These are phyloP conservation scores for Temnopleurus reevesii DNA, from an alignment of 53 echinoderm and acorn worm species.

Conservation along the genomic window DNA sequence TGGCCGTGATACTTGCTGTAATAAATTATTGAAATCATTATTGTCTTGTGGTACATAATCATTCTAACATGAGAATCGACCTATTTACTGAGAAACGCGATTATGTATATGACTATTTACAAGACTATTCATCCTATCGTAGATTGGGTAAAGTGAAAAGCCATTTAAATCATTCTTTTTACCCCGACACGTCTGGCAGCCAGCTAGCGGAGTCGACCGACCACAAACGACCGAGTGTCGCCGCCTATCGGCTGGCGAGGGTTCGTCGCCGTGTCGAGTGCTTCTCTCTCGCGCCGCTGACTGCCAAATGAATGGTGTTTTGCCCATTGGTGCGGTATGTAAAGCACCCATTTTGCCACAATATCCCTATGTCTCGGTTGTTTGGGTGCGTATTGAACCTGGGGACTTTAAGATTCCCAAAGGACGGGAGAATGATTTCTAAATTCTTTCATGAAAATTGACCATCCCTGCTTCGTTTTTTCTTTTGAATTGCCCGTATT, in stretches of 20 bases:
- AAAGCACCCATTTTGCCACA: slow-evolving; percentile 26
- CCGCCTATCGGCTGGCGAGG: neutral
- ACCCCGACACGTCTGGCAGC: neutral
- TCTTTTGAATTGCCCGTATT: too few relatives aligned
- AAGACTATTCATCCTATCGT: too few relatives aligned
- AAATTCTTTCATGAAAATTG: too few relatives aligned
- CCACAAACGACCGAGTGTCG: neutral
- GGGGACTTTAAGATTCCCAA: too few relatives aligned
- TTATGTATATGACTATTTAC: too few relatives aligned
- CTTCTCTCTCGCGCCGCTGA: neutral
- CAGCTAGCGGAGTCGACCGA: neutral
- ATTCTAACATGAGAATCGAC: too few relatives aligned
- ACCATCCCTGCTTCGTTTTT: too few relatives aligned
- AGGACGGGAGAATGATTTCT: too few relatives aligned
- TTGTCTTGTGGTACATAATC: too few relatives aligned
- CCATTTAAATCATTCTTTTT: neutral
- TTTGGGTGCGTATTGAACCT: neutral
- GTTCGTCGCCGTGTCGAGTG: neutral
- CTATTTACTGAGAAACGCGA: too few relatives aligned
- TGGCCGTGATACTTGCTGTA: too few relatives aligned
- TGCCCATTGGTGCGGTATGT: neutral
- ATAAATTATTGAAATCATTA: too few relatives aligned
- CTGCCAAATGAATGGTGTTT: neutral
- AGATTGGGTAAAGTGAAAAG: neutral
- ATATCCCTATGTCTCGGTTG: slow-evolving; percentile 26